Base-by-base conservation (phyloP, 2,797 vertebrate genomes). In the Brachyrhaphis roseni region DNA sequence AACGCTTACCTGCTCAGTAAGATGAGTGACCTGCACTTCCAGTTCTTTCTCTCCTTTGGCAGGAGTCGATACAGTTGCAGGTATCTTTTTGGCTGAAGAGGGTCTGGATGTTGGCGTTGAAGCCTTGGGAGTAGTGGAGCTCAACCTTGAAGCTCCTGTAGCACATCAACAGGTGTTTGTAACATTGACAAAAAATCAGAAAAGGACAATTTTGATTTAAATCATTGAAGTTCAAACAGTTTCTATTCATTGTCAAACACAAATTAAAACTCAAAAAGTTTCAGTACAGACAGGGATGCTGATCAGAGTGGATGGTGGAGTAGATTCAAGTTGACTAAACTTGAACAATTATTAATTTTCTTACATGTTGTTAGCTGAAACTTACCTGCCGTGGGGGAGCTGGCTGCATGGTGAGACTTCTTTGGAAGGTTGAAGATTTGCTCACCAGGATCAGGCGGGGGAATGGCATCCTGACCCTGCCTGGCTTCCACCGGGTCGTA, bases 341-440 rank as follows among this genome's bases (percentile, higher is more conserved):
- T 66, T 66, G 4, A 71, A n/a, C 5, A 45, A 28, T 41, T 16
- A n/a, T 41, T 41, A 5, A 1, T 59, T 64, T 77, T 62, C 13
- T 64, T 77, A 71, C 26, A 68, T 34, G 31, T 34, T 39, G 53
- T 47, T 26, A 53, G 7, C 31, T 45, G 47, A 47, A 39, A 47
- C 78, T 84, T 94, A 99, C 98, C 98, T 97, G 98, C 98, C 36
- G 98, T 99, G 0, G 98, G 98, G 53, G 98, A 99, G 92, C 98
- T 98, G 78, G 95, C 96, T 82, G 98, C 98, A 20, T 99, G 98
- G 91, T 96, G 97, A 82, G 98, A 97, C 94, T 99, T 99, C 94
- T 99, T 99, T 51, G 98, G 98, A 91, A 99, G 95, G 94, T 99
- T 99, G 94, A 99, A 99, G 93, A 99, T 99, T 93, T 99, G 98